Evolutionary conservation across 2,113 vertebrate species (phyloP).

Genomic region (Agelaius tricolor): DNA sequence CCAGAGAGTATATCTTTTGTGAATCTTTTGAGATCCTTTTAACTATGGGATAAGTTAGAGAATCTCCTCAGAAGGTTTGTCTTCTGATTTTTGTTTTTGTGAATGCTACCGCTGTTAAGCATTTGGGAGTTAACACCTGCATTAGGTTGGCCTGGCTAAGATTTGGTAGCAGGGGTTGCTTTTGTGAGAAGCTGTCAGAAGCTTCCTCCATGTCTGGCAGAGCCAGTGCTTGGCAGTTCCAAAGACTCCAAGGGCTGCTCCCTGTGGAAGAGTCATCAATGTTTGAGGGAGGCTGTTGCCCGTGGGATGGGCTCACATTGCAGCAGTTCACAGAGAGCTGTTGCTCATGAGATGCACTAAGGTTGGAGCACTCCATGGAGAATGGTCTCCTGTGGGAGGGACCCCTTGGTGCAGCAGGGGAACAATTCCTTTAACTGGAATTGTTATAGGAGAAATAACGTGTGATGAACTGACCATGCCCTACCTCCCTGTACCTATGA

Average conservation of each 20-base stretch:
- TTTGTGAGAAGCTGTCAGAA: not conserved
- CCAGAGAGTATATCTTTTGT: not conserved
- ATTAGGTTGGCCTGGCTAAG: no score
- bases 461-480: not conserved
- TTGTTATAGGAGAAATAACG: not conserved
- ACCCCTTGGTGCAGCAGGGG: no score
- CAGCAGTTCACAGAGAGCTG: not conserved
- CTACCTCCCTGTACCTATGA: not conserved
- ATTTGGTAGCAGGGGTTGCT: not conserved
- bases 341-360: not conserved
- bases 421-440: not conserved
- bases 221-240: not conserved
- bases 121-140: not conserved
- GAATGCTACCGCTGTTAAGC: not conserved
- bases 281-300: not conserved
- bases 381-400: not conserved
- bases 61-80: not conserved
- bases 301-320: not conserved
- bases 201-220: not conserved
- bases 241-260: not conserved
- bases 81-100: not conserved
- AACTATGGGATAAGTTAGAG: not conserved
- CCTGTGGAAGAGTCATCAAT: fast-evolving
- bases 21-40: not conserved
- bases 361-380: fast-evolving